Percentiles rank a stretch among this genome's conserved stretches.
Conservation (phyloP, 2,888 invertebrate species). For the Drosophila dives region DNA sequence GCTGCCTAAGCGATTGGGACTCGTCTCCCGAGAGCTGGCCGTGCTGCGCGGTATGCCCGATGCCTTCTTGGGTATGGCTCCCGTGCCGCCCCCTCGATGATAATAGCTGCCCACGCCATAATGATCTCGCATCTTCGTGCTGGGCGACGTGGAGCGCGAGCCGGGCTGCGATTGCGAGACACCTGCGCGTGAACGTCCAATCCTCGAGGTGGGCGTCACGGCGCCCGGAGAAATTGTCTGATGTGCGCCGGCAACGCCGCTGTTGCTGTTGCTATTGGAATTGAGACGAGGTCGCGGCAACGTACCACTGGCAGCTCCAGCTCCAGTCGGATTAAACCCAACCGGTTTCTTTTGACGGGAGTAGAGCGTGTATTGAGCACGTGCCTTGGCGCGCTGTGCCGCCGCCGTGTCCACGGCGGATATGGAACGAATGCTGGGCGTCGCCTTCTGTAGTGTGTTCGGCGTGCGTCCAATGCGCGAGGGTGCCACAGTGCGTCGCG, state of each 20-base stretch:
- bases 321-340: constrained; percentile 20
- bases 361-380: constrained; percentile 93
- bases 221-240: constrained; percentile 71
- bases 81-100: constrained; percentile 82
- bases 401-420: constrained; percentile 97
- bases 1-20: constrained; percentile 86
- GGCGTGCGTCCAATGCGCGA: constrained; percentile 78
- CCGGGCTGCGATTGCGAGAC: constrained; percentile 98
- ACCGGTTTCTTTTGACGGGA: constrained; percentile 88
- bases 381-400: constrained; percentile 93
- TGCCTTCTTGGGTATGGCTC: constrained; percentile 88
- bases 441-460: constrained; percentile 74
- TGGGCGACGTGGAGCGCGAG: constrained; percentile 96
- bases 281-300: constrained; percentile 77
- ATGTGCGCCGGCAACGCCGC: constrained; percentile 20
- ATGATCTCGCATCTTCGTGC: constrained; percentile 91
- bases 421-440: constrained; percentile 90
- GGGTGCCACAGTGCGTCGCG: constrained; percentile 62
- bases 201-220: constrained; percentile 84
- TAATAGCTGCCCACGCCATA: constrained; percentile 83
- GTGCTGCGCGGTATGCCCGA: constrained; percentile 90
- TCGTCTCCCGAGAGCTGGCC: constrained; percentile 89
- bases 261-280: constrained; percentile 47
- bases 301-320: constrained; percentile 64
- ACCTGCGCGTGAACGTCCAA: constrained; percentile 87